Evolutionary conservation across 2,113 vertebrate genomes (phyloP).

Genomic region (Paracyprichromis sp.): DNA sequence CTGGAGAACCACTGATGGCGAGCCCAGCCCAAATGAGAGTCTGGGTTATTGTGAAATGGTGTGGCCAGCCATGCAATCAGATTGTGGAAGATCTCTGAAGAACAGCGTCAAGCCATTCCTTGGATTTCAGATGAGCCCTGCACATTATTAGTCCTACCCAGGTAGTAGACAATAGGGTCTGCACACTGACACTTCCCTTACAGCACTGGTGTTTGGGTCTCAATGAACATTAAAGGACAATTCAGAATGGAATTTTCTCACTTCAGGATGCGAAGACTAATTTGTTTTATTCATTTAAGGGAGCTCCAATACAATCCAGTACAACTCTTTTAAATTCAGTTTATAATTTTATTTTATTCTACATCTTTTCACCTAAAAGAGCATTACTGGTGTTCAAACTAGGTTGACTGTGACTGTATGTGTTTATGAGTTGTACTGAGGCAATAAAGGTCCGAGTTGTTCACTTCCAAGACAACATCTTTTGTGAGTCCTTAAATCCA

Average conservation of each 20-base stretch:
- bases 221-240: neutral
- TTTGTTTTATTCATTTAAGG: neutral
- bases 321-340: neutral
- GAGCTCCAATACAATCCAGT: neutral
- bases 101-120: neutral
- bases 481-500: neutral
- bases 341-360: neutral
- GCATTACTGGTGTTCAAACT: neutral
- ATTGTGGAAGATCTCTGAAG: neutral
- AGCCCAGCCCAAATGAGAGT: neutral
- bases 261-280: neutral
- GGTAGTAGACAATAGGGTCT: neutral
- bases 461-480: neutral
- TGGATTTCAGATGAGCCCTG: neutral
- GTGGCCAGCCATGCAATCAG: neutral
- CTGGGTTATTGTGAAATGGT: neutral
- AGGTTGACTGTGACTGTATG: neutral
- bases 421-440: neutral
- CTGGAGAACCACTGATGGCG: neutral
- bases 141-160: neutral
- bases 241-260: neutral
- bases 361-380: neutral
- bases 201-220: neutral
- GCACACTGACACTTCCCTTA: neutral
- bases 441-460: neutral